Percentiles rank a stretch among this genome's conserved stretches.
These are phyloP conservation scores for Sympetrum striolatum DNA, from an alignment of 2,888 invertebrate genomes.

Conservation along the genomic window DNA sequence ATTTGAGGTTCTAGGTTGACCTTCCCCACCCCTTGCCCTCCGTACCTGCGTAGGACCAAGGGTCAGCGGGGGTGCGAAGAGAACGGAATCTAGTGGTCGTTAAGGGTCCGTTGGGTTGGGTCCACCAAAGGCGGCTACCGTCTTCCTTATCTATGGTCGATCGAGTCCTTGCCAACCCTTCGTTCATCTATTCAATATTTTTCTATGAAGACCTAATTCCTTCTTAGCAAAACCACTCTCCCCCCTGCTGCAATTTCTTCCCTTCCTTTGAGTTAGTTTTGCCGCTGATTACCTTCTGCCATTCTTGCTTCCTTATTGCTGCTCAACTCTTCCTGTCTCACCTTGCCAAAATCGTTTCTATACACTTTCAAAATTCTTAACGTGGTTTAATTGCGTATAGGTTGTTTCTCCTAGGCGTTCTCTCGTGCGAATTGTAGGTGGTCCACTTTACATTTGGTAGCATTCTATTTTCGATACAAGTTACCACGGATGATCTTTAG, in stretches of 20 bases:
- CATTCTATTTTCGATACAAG: too few relatives aligned
- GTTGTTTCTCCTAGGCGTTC: too few relatives aligned
- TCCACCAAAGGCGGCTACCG: neutral
- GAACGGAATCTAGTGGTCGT: neutral
- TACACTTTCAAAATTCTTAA: too few relatives aligned
- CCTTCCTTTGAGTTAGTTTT: neutral
- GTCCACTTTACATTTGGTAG: too few relatives aligned
- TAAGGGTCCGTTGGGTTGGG: neutral
- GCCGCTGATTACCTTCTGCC: conserved; percentile 11
- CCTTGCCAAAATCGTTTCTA: neutral
- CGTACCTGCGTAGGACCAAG: neutral
- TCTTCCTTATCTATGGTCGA: conserved; percentile 1
- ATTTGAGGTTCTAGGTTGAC: neutral
- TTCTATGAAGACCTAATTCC: conserved; percentile 5
- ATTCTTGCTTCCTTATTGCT: neutral
- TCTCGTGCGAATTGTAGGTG: too few relatives aligned
- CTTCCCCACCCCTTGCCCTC: neutral
- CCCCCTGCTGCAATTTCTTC: neutral
- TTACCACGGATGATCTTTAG: too few relatives aligned
- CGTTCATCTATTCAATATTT: neutral
- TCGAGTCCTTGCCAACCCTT: neutral
- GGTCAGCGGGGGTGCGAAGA: neutral
- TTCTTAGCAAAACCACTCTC: conserved; percentile 18
- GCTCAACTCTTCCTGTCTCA: neutral
- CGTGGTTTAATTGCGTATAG: too few relatives aligned